Percentiles rank a stretch among this genome's conserved stretches.
Evolutionary conservation across 92 coral and sea anemone genomes (phyloP).

Genomic region (Umimayanthus kanabou): DNA sequence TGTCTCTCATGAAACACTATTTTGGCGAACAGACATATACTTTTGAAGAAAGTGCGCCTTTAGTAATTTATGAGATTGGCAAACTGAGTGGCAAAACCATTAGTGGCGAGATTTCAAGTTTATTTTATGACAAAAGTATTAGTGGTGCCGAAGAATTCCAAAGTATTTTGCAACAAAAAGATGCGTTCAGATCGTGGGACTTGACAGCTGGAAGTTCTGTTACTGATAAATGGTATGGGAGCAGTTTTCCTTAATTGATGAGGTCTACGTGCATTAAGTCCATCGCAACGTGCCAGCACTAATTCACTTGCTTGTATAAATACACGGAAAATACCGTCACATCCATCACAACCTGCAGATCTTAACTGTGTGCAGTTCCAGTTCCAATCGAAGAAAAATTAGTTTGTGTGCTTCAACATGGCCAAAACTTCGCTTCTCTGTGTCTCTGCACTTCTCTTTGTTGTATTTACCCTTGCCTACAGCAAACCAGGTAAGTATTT

Average conservation of each 20-base stretch:
- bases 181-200: not conserved
- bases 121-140: not conserved
- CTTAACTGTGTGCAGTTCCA: not conserved
- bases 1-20: too few species aligned
- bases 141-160: not conserved
- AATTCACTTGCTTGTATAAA: not conserved
- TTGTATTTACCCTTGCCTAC: constrained; percentile 1
- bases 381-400: not conserved
- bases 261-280: not conserved
- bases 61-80: too few species aligned
- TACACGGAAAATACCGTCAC: not conserved
- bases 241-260: not conserved
- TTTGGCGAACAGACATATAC: too few species aligned
- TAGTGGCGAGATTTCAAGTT: too few species aligned
- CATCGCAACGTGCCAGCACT: not conserved
- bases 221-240: not conserved
- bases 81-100: too few species aligned
- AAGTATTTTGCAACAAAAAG: not conserved
- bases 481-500: constrained; percentile 32
- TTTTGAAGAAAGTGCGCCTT: too few species aligned
- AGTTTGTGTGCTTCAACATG: not conserved
- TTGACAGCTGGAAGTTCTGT: not conserved
- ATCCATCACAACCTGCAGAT: not conserved
- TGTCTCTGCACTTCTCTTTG: not conserved
- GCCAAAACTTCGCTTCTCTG: constrained; percentile 8